Evolutionary conservation across 2,888 invertebrate species (phyloP), one percentile per base, ranked within the genome.

Genomic region (Brassicogethes aeneus): DNA sequence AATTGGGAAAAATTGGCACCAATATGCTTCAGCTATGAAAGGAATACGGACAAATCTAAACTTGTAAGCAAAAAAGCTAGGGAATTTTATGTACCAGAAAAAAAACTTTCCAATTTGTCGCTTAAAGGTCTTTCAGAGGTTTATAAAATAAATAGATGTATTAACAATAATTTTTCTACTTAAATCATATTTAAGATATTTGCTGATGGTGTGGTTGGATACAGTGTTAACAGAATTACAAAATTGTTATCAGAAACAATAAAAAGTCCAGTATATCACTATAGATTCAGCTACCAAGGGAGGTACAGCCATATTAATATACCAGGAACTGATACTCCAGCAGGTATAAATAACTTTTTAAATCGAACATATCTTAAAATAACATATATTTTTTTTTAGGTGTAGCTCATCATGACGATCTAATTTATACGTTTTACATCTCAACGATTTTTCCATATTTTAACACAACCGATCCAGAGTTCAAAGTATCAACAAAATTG

Each of bases 1-100:
- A 69, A 82, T 34, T 85, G 81, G 69, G 71, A 77, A 2, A 64
- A 64, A 29, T 49, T 78, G 12, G 82, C 82, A 0, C 84, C 84
- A 0, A 76, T 82, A 15, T 71, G 75, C 2, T 83, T 84, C 53
- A 50, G 71, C 1, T 77, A 76, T 44, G 76, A 84, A 48, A 72
- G 74, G 3, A 68, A 71, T 3, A 71, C 71, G 10, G 58, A 73
- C 1, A 69, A 72, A 42, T 70, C 78, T 0, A 62, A 62, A 13
- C 59, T 67, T 2, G 73, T 77, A 1, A 76, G 73, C 32, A 62
- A 62, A 17, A 69, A 70, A 15, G 56, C 84, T 2, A 71, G 70
- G 41, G 60, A 64, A 3, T 70, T 68, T 37, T 80, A 78, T 49
- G 10, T 23, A 7, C 7, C 7, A 23, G 23, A 23, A 7, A 10